A percentile compares a stretch with the other conserved stretches of the same genome.
Evolutionary conservation across 2,888 invertebrate species (phyloP).

Genomic region (Patella caerulea): DNA sequence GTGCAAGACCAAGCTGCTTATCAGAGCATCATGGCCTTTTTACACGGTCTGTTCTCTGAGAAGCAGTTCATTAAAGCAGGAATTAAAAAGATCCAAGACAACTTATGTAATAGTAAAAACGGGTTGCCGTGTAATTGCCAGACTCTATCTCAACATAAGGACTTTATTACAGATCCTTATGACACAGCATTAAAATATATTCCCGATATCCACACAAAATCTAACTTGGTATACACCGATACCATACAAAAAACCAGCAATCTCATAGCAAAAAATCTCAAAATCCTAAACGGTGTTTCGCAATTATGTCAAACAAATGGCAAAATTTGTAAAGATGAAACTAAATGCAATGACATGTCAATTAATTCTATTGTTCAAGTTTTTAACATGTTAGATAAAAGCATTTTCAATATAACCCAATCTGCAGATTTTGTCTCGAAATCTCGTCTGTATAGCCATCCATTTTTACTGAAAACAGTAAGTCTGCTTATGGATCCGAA

Average conservation of each 20-base stretch:
- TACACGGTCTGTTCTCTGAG: constrained; percentile 47
- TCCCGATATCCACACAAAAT: not conserved
- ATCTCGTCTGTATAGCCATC: constrained; percentile 20
- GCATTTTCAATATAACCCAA: constrained; percentile 17
- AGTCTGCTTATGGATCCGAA: constrained; percentile 6
- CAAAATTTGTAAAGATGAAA: not conserved
- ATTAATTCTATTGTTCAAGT: not conserved
- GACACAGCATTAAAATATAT: constrained; percentile 14
- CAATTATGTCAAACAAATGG: not conserved
- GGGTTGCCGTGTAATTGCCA: constrained; percentile 17
- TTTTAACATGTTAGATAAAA: constrained; percentile 24
- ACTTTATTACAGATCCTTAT: constrained; percentile 27
- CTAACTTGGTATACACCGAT: not conserved
- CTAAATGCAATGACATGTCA: not conserved
- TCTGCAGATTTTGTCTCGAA: constrained; percentile 17
- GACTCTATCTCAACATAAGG: constrained; percentile 18
- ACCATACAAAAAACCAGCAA: not conserved
- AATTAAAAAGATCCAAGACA: constrained; percentile 37
- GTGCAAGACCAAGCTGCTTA: constrained; percentile 24
- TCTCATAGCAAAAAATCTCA: not conserved
- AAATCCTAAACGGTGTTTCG: not conserved
- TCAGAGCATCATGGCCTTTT: constrained; percentile 42
- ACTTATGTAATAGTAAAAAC: constrained; percentile 31
- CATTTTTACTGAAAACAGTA: constrained; percentile 8
- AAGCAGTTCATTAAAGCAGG: constrained; percentile 42